These are phyloP conservation scores for Anas platyrhynchos DNA, from an alignment of 2,113 vertebrate genomes.

Conservation along the genomic window DNA sequence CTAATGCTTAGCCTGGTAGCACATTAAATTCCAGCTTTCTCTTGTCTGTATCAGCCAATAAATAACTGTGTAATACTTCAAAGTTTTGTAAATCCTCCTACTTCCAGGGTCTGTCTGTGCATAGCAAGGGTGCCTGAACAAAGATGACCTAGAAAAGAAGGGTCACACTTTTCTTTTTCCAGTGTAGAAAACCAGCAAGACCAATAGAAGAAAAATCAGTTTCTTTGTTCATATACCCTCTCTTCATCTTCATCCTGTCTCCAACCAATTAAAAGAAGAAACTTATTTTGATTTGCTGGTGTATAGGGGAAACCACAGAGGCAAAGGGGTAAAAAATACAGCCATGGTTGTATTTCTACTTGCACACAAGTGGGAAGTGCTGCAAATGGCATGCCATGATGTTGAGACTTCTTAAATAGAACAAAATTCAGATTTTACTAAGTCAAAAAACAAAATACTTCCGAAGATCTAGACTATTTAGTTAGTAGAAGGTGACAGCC, in stretches of 20 bases:
- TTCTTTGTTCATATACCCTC: neutral
- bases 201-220: neutral
- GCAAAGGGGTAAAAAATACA: neutral
- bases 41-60: neutral
- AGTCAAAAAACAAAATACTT: neutral
- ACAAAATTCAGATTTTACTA: neutral
- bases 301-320: neutral
- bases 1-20: neutral
- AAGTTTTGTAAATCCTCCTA: neutral
- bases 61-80: neutral
- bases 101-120: constrained; percentile 10
- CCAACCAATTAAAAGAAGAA: neutral
- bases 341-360: neutral
- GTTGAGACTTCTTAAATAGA: neutral
- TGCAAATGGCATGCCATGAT: neutral
- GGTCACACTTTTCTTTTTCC: neutral
- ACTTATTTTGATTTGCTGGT: neutral
- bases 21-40: neutral
- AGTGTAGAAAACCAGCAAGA: neutral
- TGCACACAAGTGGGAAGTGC: neutral
- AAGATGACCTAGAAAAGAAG: neutral
- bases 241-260: neutral
- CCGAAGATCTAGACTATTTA: neutral
- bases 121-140: neutral
- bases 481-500: neutral